Evolutionary conservation across 35 echinoderm and acorn worm species (phyloP), one percentile per base, ranked within the genome.

Genomic region (Stichopus chloronotus): DNA sequence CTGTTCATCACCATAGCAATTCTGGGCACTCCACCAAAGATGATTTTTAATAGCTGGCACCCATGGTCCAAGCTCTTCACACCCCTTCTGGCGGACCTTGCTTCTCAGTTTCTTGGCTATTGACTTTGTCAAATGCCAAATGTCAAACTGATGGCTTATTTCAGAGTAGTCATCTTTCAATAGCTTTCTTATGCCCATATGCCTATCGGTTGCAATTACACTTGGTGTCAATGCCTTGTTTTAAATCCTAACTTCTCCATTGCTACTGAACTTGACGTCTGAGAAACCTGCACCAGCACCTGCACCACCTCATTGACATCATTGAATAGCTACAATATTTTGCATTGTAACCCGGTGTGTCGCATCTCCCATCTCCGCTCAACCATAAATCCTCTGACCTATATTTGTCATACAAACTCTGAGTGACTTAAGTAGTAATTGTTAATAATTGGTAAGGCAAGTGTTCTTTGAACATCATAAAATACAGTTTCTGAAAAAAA

Each of bases 281-380:
- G 76, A 16, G 58, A n/a, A 2, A 83, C 91, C 7, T 83, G 78
- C 5, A 92, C 91, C 2, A 92, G 21, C 20, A 55, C 79, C 5
- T 92, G 13, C n/a, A n/a, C 1, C 77, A 61, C 9, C 13, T 17
- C 91, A 83, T 58, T 5, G 78, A 78, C 94, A 95, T 95, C 24
- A 95, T 25, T 3, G 90, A 79, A 88, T 95, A 95, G 59, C 65
- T 81, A 16, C 83, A 84, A 69, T 88, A 94, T 57, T 94, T 90
- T 52, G 94, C 94, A 93, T 60, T 93, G 61, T 90, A 74, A 0
- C 94, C 94, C 8, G 87, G 91, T 12, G 92, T 84, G 23, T 96
- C 94, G 63, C 94, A 93, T 20, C 92, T 56, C 16, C 82, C 82
- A 16, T 85, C 82, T 55, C 82, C 82, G 4, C 82, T 85, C 16